phyloP scores from a whole-genome alignment of 1,140 invertebrate genomes.

The Megalopta genalis region DNA sequence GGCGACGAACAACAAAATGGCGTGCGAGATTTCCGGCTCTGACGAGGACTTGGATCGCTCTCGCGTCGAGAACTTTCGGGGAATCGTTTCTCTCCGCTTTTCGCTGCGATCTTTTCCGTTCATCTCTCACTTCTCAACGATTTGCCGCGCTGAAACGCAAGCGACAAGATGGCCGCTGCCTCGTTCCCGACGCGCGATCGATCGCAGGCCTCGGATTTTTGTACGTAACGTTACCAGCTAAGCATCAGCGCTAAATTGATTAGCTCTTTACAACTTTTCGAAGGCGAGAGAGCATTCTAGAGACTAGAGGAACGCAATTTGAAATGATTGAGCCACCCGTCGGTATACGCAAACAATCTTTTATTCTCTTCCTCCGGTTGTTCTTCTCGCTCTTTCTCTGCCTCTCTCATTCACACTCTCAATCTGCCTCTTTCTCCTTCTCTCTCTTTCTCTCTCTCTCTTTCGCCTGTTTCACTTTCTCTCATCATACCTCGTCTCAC shows the following conservation, averaged over 20 bases:
- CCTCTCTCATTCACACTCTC: neutral
- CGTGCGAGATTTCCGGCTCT: neutral
- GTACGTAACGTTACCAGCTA: neutral
- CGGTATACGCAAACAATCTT: constrained; percentile 60
- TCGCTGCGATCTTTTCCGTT: too few relatives aligned
- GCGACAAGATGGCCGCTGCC: too few relatives aligned
- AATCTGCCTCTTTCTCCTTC: constrained; percentile 15
- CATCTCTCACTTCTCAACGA: too few relatives aligned
- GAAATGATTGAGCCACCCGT: constrained; percentile 49
- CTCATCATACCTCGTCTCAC: constrained; percentile 30
- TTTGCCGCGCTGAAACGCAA: too few relatives aligned
- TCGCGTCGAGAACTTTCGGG: neutral
- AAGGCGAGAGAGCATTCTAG: constrained; percentile 15
- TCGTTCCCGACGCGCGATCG: neutral
- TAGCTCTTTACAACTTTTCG: neutral
- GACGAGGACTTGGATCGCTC: neutral
- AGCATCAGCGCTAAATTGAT: neutral
- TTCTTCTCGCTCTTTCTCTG: constrained; percentile 15
- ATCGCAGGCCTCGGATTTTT: neutral
- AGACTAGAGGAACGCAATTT: constrained; percentile 29
- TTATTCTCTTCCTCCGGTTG: constrained; percentile 45
- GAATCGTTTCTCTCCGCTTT: too few relatives aligned
- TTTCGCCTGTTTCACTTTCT: neutral
- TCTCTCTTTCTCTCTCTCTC: neutral
- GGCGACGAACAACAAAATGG: too few relatives aligned